Evolutionary conservation across 1,140 invertebrate species (phyloP), one percentile per base, ranked within the genome.

Genomic region (Monomorium pharaonis): DNA sequence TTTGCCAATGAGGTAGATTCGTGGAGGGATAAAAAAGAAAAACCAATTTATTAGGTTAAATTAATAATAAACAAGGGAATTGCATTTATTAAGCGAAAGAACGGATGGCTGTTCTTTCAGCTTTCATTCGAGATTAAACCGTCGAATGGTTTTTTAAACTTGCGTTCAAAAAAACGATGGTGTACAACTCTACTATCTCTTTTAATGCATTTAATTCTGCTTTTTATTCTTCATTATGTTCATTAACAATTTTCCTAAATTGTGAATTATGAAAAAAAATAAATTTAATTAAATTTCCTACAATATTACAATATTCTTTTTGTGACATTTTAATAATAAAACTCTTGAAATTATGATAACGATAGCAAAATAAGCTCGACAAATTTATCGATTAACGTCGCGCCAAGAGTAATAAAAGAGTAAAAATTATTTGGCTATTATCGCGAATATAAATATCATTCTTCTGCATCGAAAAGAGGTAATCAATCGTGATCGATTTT

Each of bases 401-500:
- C 9, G 14, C 12, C 5, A n/a, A n/a, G n/a, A n/a, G n/a, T n/a
- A n/a, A 27, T 33, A 21, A 81, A 72, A 56, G 24, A 72, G 54
- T n/a, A 44, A 44, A 44, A 58, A 24, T 69, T n/a, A 18, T 42
- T 47, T 21, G 18, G 18, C 33, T 49, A 18, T 49, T 7, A 14
- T 49, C 44, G 21, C 49, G 27, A 72, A 18, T 58, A 47, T 33
- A 44, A n/a, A 63, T 63, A 44, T 9, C 7, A 21, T 27, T 65
- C 2, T 81, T 54, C 65, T 12, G 27, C 51, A 42, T n/a, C n/a
- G n/a, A n/a, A 83, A 74, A 58, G 12, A n/a, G 30, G 7, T 58
- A 51, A 81, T 56, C 65, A 72, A 81, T 81, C 49, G 77, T 56
- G 63, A 69, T n/a, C n/a, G n/a, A n/a, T 47, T 69, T 42, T 27